Evolutionary conservation across 2,113 vertebrate genomes (phyloP), one percentile per base, ranked within the genome.

Genomic region (Mola mola): DNA sequence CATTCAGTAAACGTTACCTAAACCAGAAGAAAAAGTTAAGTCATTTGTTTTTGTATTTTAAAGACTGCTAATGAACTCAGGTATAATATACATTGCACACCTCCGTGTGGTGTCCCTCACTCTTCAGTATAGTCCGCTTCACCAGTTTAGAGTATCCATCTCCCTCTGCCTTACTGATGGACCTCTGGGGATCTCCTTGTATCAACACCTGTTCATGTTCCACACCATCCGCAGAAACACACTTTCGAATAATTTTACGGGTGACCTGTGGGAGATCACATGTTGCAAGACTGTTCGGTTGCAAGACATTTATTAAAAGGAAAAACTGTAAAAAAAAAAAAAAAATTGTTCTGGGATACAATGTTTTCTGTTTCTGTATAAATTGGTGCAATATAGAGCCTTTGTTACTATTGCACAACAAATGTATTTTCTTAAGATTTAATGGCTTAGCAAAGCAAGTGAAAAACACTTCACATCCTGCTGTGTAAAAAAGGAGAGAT

Each of bases 91-190:
- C 31, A 58, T 9, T 1, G 34, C 1, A 70, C 75, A 98, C 97
- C 95, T 98, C 95, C 17, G 94, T 89, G 51, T 95, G 92, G 29
- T 94, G 90, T 2, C 90, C 94, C 49, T 90, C 93, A 13, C 95
- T 97, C 88, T 91, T 95, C 49, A 97, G 72, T 16, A 96, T 89
- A 1, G 95, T 92, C 5, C 95, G 92, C 72, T 96, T 97, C 38
- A 95, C 64, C 29, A 94, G 93, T 81, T 92, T 95, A 42, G 94
- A 97, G 74, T 91, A 93, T 20, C 82, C 57, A 6, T 94, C 95
- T 43, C 91, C 93, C 15, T 90, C 91, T 31, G 90, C 69, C 0
- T 91, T 42, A 9, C 4, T 70, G 60, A 94, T 21, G 0, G 92
- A 87, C 0, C 75, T 72, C 40, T 94, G 93, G 0, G 90, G 77